Conservation (phyloP, 2,888 invertebrate genomes). For the Periphyllus acericola region DNA sequence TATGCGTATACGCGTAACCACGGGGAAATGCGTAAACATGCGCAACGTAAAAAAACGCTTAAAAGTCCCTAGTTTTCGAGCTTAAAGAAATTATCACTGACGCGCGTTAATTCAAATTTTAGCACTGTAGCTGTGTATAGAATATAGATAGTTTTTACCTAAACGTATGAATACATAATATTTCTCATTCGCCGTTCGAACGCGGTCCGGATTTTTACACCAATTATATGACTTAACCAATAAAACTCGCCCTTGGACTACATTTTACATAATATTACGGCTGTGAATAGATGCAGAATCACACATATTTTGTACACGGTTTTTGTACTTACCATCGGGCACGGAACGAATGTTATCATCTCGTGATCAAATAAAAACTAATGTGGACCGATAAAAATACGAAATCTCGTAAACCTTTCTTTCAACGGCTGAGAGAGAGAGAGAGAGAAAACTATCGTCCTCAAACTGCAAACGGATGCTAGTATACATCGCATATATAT, state of each 20-base stretch:
- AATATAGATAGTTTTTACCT: no score
- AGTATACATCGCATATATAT: no score
- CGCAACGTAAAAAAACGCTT: not conserved
- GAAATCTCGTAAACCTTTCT: no score
- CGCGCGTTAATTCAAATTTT: not conserved
- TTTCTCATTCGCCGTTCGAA: not conserved
- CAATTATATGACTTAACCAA: not conserved
- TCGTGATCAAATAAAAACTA: no score
- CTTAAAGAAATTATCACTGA: not conserved
- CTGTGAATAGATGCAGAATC: no score
- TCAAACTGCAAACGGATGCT: not conserved
- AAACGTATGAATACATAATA: no score
- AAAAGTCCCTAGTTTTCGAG: not conserved
- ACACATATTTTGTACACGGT: no score
- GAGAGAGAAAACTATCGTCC: not conserved
- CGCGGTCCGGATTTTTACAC: not conserved
- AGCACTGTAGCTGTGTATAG: not conserved
- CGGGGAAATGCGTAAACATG: not conserved
- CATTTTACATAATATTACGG: not conserved
- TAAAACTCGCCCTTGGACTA: not conserved
- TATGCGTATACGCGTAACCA: not conserved
- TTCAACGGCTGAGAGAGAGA: not conserved
- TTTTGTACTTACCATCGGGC: no score
- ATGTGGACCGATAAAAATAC: no score
- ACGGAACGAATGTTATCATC: no score